Evolutionary conservation across 2,797 vertebrate genomes (phyloP), one percentile per base, ranked within the genome.

Genomic region (Scleropages formosus): DNA sequence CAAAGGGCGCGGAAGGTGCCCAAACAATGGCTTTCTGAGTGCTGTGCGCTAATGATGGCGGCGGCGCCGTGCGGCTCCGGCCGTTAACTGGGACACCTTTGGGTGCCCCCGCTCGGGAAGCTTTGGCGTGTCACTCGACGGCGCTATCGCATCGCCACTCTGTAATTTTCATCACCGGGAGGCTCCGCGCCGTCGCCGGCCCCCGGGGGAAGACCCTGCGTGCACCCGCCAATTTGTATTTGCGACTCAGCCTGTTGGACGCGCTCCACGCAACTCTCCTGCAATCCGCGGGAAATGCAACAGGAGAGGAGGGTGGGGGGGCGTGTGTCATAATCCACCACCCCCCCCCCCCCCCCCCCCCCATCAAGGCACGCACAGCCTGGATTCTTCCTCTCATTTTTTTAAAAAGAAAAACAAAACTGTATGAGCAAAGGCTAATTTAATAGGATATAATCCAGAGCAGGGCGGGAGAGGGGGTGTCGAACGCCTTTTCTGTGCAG

Each of bases 81-180:
- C 68, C 73, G 78, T 77, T 75, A 68, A 74, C 74, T 78, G 79
- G 83, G 81, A 82, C 18, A 80, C 24, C 15, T 80, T 62, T 77
- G 39, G 75, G 78, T 39, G 27, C 65, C 51, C 22, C 46, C 65
- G 58, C 60, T 24, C 11, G 60, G 66, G 64, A 12, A 10, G 59
- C 24, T 51, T 9, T 46, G 47, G 39, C 0, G 60, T 73, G 79
- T 86, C 83, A 88, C 87, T 88, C 82, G 83, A 82, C 75, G 70
- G 77, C 82, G 70, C 80, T 82, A 73, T 74, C 79, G 83, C 78
- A 87, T 78, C 27, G 85, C 85, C 84, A 86, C 85, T 86, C 88
- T 89, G 86, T 88, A 83, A 92, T 92, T 92, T 91, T 90, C 91
- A 92, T 93, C 90, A 91, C 87, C 82, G 22, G 62, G 22, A 39